phyloP scores from a whole-genome alignment of 2,888 invertebrate genomes.

The Pyralis farinalis region DNA sequence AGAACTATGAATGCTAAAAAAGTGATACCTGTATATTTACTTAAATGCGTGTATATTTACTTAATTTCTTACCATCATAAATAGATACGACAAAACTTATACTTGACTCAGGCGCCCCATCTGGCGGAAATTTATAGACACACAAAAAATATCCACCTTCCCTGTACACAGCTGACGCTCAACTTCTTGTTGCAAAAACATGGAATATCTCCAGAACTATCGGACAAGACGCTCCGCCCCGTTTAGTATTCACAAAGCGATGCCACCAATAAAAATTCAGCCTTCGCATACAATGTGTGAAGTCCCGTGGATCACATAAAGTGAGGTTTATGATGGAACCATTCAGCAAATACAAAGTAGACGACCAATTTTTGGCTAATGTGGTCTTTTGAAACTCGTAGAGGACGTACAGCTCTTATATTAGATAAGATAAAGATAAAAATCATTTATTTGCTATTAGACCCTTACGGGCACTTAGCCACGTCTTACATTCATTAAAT shows the following conservation, averaged over 20 bases:
- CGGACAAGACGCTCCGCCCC: constrained; percentile 2
- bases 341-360: constrained; percentile 50
- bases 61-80: too few species aligned
- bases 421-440: too few species aligned
- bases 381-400: too few species aligned
- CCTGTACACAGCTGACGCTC: constrained; percentile 4
- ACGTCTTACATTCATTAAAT: too few species aligned
- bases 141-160: constrained; percentile 6
- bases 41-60: too few species aligned
- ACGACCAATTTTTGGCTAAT: constrained; percentile 24
- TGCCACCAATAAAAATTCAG: constrained; percentile 49
- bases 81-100: too few species aligned
- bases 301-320: constrained; percentile 61
- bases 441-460: too few species aligned
- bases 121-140: constrained; percentile 5
- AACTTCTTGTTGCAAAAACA: constrained; percentile 6
- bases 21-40: too few species aligned
- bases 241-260: constrained; percentile 47
- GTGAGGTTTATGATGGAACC: constrained; percentile 53
- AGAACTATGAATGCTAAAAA: too few species aligned
- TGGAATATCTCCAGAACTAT: constrained; percentile 8
- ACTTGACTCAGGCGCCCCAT: not conserved
- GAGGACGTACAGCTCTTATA: too few species aligned
- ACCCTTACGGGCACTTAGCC: too few species aligned
- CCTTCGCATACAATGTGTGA: constrained; percentile 32